Base-by-base conservation (phyloP, 2,797 vertebrate genomes). In the Lemur catta region DNA sequence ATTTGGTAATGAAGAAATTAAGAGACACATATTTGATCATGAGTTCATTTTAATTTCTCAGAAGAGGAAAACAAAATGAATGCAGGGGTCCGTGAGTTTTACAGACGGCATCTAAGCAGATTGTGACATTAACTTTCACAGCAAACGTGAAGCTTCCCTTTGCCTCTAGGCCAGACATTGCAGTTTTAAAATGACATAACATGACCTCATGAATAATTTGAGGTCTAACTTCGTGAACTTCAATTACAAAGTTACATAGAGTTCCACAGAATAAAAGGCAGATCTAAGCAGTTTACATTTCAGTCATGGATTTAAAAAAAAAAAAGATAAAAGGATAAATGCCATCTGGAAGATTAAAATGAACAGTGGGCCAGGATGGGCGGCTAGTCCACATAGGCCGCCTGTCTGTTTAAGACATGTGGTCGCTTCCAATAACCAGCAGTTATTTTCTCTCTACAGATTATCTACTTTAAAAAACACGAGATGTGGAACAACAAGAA, bases 181-280 rank as follows among this genome's bases (percentile, higher is more conserved):
- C 41, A 65, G 46, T 94, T 90, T 88, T 76, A 89, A 95, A 97
- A 94, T 87, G 90, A 87, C n/a, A 52, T 48, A 94, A 88, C 52
- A 65, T 7, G 65, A 94, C 75, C 30, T 95, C 89, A 90, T 35
- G 78, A 93, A 94, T 92, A 87, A 95, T 80, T 90, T 87, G 93
- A 90, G 14, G 76, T 88, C 61, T 84, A 84, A 94, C 48, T 84
- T 81, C 3, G 0, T 93, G 76, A 95, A 96, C 89, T 78, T 72
- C 71, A 74, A 26, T 89, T 94, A 67, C 71, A 75, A 92, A 95
- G 75, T 94, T 93, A 61, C 18, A 41, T 8, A 35, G 52, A 67
- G 33, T 50, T 69, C 41, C 61, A 61, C 38, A 89, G 52, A 57
- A 57, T 78, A 69, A 52, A 80, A 93, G 65, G 33, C 46, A 92